These are phyloP conservation scores for Zonitis immaculata DNA, from an alignment of 2,888 invertebrate genomes.

Conservation along the genomic window DNA sequence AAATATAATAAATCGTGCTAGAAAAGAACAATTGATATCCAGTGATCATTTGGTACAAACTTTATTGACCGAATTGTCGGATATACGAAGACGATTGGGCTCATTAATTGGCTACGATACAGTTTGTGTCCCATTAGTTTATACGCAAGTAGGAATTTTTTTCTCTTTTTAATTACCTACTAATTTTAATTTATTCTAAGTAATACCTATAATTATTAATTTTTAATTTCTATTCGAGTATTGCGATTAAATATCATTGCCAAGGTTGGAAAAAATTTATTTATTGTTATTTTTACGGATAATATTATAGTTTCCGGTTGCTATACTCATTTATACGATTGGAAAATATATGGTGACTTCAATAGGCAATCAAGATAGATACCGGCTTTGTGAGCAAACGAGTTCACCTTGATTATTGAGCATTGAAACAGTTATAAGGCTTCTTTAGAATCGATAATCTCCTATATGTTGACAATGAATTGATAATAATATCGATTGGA, in stretches of 20 bases:
- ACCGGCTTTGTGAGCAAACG: neutral
- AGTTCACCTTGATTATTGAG: neutral
- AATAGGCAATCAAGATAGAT: neutral
- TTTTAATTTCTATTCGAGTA: too few species aligned
- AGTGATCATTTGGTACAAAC: conserved; percentile 93
- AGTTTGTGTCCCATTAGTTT: conserved; percentile 86
- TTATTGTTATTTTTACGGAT: too few species aligned
- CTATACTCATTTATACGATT: neutral
- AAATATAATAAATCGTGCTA: conserved; percentile 82
- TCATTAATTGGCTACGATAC: conserved; percentile 87
- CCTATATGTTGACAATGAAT: neutral
- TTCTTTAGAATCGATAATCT: neutral
- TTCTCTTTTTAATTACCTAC: too few species aligned
- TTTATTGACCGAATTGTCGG: conserved; percentile 80
- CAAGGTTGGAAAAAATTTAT: neutral
- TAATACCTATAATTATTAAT: too few species aligned
- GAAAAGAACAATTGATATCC: conserved; percentile 77
- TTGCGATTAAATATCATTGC: neutral
- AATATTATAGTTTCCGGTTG: neutral
- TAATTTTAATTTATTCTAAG: too few species aligned
- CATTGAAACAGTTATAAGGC: neutral
- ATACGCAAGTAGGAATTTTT: conserved; percentile 71
- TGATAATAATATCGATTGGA: neutral
- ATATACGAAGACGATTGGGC: conserved; percentile 78
- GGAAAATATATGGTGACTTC: neutral